phyloP scores from a whole-genome alignment of 2,888 invertebrate species.

The Eudasyphora cyanicolor region DNA sequence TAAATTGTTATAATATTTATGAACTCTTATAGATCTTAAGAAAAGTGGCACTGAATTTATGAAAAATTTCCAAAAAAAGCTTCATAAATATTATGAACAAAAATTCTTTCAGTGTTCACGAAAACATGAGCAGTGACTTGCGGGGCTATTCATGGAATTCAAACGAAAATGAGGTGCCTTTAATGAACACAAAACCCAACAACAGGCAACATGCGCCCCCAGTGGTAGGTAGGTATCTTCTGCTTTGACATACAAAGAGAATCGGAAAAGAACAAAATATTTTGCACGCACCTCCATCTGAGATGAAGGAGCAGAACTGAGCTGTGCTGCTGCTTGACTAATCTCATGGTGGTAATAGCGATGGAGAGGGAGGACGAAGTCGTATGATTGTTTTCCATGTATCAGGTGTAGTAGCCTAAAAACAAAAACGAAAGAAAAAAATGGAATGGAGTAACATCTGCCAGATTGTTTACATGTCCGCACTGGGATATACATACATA shows the following conservation, averaged over 20 bases:
- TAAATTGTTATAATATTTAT: too few relatives aligned
- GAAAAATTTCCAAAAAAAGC: too few relatives aligned
- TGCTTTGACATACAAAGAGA: slow-evolving; percentile 58
- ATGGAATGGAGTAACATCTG: slow-evolving; percentile 45
- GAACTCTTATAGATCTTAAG: too few relatives aligned
- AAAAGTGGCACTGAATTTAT: too few relatives aligned
- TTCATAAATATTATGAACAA: too few relatives aligned
- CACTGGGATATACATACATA: too few relatives aligned
- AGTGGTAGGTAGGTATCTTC: slow-evolving; percentile 30
- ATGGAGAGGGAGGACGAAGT: slow-evolving; percentile 6
- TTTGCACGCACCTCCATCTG: slow-evolving; percentile 2
- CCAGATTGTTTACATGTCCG: slow-evolving; percentile 35
- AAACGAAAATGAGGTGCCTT: slow-evolving; percentile 13
- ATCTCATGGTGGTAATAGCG: neutral
- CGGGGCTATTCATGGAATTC: neutral
- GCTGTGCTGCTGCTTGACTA: neutral
- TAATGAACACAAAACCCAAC: slow-evolving; percentile 5
- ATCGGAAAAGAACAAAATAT: slow-evolving; percentile 11
- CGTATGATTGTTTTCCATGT: slow-evolving; percentile 32
- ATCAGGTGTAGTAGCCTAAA: slow-evolving; percentile 52
- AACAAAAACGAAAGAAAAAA: slow-evolving; percentile 2
- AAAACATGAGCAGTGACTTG: slow-evolving; percentile 39
- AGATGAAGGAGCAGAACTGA: neutral
- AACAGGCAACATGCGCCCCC: neutral
- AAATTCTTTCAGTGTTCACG: too few relatives aligned